Evolutionary conservation across 1,140 invertebrate species (phyloP), one percentile per base, ranked within the genome.

Genomic region (Hyles vespertilio): DNA sequence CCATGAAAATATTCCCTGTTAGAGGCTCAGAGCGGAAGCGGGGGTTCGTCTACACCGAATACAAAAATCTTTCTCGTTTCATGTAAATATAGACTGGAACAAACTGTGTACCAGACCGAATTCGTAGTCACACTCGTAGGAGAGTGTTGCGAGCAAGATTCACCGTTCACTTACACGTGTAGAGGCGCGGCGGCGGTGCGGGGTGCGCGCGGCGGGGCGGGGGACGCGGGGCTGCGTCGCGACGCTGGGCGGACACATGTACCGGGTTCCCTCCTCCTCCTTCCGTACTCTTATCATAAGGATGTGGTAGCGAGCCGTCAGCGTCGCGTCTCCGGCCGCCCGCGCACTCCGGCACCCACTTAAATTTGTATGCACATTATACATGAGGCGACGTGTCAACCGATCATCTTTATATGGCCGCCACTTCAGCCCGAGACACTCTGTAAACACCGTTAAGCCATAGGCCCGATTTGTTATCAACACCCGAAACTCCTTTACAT

Each of bases 331-430:
- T 65, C 11, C 7, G 12, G 32, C 50, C 52, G 52, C 36, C 8
- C 58, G 43, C 44, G 36, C 3, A 43, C 56, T 47, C 59, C 65
- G 54, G 70, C 76, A 64, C 75, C 74, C 73, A 72, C 71, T 78
- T 74, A 74, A 76, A 86, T 86, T 84, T 82, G 79, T 84, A 87
- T 87, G 84, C 79, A 85, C 84, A 87, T 87, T 76, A 84, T 78
- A 82, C 77, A 87, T 85, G 82, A 85, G 82, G 57, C 61, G 62
- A 73, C 70, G 66, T 79, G 79, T 82, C 75, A 63, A 71, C 71
- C 79, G 72, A 85, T 85, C 80, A 85, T 83, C 70, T 81, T 81
- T 85, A 75, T 83, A 80, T 80, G 72, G 70, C 66, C 69, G 69
- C 75, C 74, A 71, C 73, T 67, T 55, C 60, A 70, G 46, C 63